Conservation (phyloP, 2,113 vertebrate species). For the Hippolais icterina region DNA sequence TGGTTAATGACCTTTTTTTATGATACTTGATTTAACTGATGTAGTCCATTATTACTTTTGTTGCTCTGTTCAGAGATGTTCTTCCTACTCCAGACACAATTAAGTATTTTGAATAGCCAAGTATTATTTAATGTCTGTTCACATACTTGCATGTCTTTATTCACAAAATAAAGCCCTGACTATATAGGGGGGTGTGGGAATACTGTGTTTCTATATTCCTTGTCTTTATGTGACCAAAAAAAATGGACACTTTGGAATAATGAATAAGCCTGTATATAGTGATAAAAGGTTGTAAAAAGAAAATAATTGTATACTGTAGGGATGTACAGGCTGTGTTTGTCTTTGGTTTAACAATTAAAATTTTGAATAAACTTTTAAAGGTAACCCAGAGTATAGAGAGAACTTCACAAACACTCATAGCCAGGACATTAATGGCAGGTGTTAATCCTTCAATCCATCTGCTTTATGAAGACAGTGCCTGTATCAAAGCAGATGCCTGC, state of each 20-base stretch:
- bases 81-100: neutral
- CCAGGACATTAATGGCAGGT: neutral
- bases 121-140: neutral
- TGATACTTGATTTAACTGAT: neutral
- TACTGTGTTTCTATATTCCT: neutral
- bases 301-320: neutral
- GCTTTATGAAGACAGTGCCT: neutral
- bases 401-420: neutral
- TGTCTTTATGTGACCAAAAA: neutral
- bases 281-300: neutral
- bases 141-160: neutral
- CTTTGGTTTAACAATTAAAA: neutral
- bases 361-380: neutral
- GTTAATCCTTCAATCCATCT: neutral
- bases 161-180: neutral
- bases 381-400: neutral
- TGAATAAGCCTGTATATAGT: neutral
- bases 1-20: neutral
- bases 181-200: rapidly evolving
- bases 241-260: neutral
- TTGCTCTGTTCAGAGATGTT: neutral
- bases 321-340: neutral
- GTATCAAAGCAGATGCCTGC: neutral
- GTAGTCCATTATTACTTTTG: neutral
- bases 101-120: neutral